These are phyloP conservation scores for Hystrix cristata DNA, from an alignment of 2,113 vertebrate genomes.

Conservation along the genomic window DNA sequence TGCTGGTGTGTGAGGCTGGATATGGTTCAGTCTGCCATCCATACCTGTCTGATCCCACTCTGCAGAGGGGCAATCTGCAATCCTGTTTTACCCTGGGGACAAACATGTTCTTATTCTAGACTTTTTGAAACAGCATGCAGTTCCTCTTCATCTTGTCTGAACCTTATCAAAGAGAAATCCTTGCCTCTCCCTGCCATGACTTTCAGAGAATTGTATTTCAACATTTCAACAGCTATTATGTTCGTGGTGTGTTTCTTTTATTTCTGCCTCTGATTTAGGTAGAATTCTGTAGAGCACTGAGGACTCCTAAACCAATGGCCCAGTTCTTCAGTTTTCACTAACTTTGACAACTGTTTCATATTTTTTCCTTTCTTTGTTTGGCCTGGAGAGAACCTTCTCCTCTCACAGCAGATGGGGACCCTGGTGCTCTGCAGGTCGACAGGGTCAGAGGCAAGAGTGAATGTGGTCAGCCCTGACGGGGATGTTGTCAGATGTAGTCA, in stretches of 20 bases:
- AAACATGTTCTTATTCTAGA: slow-evolving; percentile 7
- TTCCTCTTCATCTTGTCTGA: slow-evolving; percentile 26
- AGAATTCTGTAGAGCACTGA: slow-evolving; percentile 32
- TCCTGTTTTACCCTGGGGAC: not conserved
- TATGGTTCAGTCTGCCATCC: not conserved
- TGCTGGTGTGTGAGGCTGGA: not conserved
- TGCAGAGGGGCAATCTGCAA: not conserved
- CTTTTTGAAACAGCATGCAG: slow-evolving; percentile 44
- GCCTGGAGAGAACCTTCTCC: slow-evolving; percentile 25
- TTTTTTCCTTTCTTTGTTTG: slow-evolving; percentile 43
- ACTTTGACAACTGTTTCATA: slow-evolving; percentile 73
- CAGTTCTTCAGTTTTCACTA: slow-evolving; percentile 74
- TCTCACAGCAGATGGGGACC: not conserved
- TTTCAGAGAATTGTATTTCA: slow-evolving; percentile 53
- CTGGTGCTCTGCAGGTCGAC: slow-evolving; percentile 54
- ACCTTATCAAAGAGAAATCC: slow-evolving; percentile 43
- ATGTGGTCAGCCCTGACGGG: not conserved
- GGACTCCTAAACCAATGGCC: slow-evolving; percentile 73
- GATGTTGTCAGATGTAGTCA: slow-evolving; percentile 68
- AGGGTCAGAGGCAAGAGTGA: slow-evolving; percentile 33
- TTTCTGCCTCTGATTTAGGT: slow-evolving; percentile 72
- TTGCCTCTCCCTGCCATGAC: not conserved
- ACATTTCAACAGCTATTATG: slow-evolving; percentile 62
- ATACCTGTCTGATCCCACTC: not conserved
- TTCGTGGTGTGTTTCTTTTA: slow-evolving; percentile 57